Evolutionary conservation across 2,113 vertebrate genomes (phyloP).

Genomic region (Ivindomyrus marchei): DNA sequence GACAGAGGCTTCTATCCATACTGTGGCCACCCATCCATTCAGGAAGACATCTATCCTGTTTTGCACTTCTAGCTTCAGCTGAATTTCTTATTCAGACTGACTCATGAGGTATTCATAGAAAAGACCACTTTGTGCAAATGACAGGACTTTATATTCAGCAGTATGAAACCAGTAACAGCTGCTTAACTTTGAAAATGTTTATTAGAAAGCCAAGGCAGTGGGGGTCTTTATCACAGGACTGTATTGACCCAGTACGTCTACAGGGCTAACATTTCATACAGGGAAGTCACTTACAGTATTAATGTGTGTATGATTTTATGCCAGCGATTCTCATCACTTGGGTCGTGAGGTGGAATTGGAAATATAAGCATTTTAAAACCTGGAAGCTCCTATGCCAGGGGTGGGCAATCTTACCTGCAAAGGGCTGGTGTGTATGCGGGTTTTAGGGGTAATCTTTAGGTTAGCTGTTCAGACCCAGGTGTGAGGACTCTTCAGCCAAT

Average conservation of each 20-base stretch:
- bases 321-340: no score
- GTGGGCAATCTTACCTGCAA: no score
- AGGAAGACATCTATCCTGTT: neutral
- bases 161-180: neutral
- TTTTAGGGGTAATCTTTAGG: no score
- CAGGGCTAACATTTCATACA: neutral
- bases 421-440: no score
- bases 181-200: neutral
- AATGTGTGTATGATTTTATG: neutral
- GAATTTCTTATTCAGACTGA: neutral
- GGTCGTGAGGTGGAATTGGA: no score
- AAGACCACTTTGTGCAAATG: neutral
- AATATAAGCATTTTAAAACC: no score
- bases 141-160: neutral
- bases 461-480: no score
- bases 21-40: neutral
- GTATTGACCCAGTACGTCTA: neutral
- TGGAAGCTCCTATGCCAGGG: no score
- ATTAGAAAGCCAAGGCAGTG: neutral
- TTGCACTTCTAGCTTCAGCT: neutral
- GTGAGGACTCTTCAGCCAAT: no score
- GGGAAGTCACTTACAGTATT: neutral
- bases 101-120: neutral
- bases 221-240: neutral
- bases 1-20: neutral